phyloP scores from a whole-genome alignment of 2,797 vertebrate genomes.

The Silurus aristotelis region DNA sequence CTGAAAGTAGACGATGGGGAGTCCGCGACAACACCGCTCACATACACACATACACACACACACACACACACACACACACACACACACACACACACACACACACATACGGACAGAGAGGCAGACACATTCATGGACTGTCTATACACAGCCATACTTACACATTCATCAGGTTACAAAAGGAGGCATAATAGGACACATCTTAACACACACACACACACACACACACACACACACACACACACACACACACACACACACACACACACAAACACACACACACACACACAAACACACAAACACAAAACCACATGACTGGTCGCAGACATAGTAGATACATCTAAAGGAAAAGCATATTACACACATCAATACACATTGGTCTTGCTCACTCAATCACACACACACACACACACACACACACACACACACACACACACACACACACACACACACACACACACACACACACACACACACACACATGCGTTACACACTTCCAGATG shows the following conservation, averaged over 20 bases:
- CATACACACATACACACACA: slow-evolving; percentile 43
- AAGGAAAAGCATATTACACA: background rate
- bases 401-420: slow-evolving; percentile 29
- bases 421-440: slow-evolving; percentile 17
- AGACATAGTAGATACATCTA: slow-evolving; percentile 17
- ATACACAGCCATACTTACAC: background rate
- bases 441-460: too few relatives aligned
- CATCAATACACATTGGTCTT: too few relatives aligned
- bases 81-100: slow-evolving; percentile 31
- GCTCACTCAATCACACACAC: slow-evolving; percentile 2
- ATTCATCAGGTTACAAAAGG: background rate
- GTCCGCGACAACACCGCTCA: slow-evolving; percentile 43
- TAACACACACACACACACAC: slow-evolving; percentile 19
- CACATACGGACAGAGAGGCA: background rate
- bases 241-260: slow-evolving; percentile 24
- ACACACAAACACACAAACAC: slow-evolving; percentile 23
- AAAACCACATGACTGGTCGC: slow-evolving; percentile 16
- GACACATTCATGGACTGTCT: background rate
- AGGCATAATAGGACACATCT: background rate
- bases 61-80: slow-evolving; percentile 28
- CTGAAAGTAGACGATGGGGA: slow-evolving; percentile 54
- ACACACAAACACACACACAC: slow-evolving; percentile 16
- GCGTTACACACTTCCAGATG: too few relatives aligned
- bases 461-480: background rate
- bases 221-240: slow-evolving; percentile 32